Percentiles rank a stretch among this genome's conserved stretches.
phyloP scores from a whole-genome alignment of 2,888 invertebrate species.

The Mylabris sibirica region DNA sequence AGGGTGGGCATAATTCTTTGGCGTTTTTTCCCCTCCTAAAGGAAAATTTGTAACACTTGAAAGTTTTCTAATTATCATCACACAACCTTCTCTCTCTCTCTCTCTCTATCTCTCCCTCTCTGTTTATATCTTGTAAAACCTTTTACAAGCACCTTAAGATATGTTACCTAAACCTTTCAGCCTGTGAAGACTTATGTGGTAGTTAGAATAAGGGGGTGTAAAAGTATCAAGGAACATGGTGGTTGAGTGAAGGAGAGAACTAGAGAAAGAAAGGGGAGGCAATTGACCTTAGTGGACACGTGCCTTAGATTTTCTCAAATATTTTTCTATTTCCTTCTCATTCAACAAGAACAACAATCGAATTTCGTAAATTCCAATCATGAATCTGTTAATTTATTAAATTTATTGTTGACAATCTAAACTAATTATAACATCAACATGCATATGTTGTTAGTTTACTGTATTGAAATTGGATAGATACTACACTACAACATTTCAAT shows the following conservation, averaged over 20 bases:
- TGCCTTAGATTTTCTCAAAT: neutral
- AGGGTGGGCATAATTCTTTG: neutral
- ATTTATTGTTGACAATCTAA: neutral
- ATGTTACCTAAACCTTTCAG: constrained; percentile 6
- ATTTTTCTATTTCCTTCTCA: neutral
- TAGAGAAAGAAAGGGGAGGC: neutral
- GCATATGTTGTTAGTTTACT: neutral
- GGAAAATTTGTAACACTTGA: constrained; percentile 6
- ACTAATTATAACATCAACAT: neutral
- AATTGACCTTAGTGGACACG: constrained; percentile 5
- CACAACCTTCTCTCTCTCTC: neutral
- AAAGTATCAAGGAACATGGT: neutral
- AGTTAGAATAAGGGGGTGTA: neutral
- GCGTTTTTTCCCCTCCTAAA: neutral
- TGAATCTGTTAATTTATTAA: neutral
- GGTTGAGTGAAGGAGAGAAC: neutral
- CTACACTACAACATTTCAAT: neutral
- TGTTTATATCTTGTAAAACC: neutral
- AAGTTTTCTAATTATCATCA: constrained; percentile 5
- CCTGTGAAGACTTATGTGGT: constrained; percentile 1
- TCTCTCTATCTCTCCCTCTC: neutral
- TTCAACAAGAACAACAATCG: neutral
- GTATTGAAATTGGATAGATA: neutral
- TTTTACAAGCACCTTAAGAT: neutral
- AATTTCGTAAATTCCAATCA: neutral